Evolutionary conservation across 2,797 vertebrate genomes (phyloP).

Genomic region (Chlorospingus semifuscus): DNA sequence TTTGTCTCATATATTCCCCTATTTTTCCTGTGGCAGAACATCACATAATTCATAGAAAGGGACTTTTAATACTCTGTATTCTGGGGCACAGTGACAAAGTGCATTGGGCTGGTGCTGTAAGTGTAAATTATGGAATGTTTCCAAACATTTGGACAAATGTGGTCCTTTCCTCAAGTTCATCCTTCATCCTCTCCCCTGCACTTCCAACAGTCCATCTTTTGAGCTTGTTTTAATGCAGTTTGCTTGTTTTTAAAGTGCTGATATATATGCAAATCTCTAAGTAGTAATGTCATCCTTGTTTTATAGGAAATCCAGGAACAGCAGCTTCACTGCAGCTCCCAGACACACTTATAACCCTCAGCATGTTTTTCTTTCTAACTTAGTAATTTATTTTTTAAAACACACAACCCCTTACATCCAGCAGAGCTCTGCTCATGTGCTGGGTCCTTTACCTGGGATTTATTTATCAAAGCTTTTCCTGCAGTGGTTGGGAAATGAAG

Average conservation of each 20-base stretch:
- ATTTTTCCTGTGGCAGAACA: not conserved
- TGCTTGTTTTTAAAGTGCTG: not conserved
- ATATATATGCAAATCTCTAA: not conserved
- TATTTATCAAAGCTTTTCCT: not conserved
- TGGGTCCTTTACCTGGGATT: not conserved
- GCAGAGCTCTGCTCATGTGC: not conserved
- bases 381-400: constrained; percentile 4
- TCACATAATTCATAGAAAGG: not conserved
- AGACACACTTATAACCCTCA: not conserved
- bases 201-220: not conserved
- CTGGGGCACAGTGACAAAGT: not conserved
- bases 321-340: not conserved
- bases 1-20: not conserved
- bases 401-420: not conserved
- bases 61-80: not conserved
- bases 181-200: not conserved
- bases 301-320: not conserved
- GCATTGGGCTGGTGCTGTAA: not conserved
- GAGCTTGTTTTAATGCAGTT: not conserved
- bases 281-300: not conserved
- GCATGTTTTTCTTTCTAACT: not conserved
- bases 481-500: not conserved
- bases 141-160: not conserved
- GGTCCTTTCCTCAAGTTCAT: not conserved
- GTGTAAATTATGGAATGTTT: not conserved